phyloP scores from a whole-genome alignment of 2,113 vertebrate species.

The Solenodon paradoxus region DNA sequence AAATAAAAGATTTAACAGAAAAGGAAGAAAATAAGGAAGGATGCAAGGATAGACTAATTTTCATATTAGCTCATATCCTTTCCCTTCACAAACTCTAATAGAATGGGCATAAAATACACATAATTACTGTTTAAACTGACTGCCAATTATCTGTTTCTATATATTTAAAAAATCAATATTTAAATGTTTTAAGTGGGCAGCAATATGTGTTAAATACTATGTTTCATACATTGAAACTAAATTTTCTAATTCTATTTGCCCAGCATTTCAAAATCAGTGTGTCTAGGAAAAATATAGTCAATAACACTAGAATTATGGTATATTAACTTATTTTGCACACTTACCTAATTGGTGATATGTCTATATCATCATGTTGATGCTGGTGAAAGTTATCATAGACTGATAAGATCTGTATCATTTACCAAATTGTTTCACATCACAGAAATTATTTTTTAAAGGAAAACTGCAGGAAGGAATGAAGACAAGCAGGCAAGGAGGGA shows the following conservation, averaged over 20 bases:
- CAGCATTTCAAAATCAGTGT: neutral
- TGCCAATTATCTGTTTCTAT: neutral
- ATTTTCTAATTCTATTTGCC: neutral
- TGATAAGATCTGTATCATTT: neutral
- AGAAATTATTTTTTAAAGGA: neutral
- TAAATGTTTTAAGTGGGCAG: conserved; percentile 1
- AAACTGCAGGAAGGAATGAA: too few species aligned
- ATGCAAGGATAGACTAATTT: neutral
- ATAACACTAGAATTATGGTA: neutral
- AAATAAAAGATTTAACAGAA: neutral
- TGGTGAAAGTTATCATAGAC: neutral
- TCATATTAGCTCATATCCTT: neutral
- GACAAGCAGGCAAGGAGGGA: too few species aligned
- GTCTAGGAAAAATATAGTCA: conserved; percentile 3
- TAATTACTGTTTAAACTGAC: neutral
- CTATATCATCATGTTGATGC: neutral
- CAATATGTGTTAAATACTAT: neutral
- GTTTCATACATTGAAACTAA: neutral
- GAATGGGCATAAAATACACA: neutral
- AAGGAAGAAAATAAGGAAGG: neutral
- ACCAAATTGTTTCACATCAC: neutral
- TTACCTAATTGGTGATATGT: neutral
- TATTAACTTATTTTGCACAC: neutral
- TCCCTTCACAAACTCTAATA: neutral
- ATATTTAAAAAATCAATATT: neutral